Conservation (phyloP, 2,113 vertebrate species). For the Scolopax mira region DNA sequence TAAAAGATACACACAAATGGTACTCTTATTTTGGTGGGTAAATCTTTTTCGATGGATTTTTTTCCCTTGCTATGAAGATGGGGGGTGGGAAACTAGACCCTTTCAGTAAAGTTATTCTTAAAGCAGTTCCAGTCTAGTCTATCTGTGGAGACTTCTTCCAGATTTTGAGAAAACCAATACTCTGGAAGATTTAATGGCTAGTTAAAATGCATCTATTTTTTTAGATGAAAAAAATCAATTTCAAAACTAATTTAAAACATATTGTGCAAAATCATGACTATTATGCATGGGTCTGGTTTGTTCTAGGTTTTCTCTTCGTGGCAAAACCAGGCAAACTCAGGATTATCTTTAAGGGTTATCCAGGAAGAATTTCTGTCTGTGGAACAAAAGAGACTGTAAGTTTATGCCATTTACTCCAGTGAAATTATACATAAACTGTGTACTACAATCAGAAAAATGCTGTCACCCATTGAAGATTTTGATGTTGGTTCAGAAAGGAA, state of each 20-base stretch:
- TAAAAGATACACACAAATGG: neutral
- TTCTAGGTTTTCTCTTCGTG: constrained; percentile 87
- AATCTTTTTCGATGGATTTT: neutral
- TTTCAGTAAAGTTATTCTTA: neutral
- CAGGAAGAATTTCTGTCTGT: constrained; percentile 80
- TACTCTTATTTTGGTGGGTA: neutral
- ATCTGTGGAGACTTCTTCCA: neutral
- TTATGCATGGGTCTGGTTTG: constrained; percentile 3
- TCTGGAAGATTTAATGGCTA: neutral
- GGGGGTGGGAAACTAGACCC: accelerated
- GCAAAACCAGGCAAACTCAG: constrained; percentile 78
- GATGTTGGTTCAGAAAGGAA: neutral
- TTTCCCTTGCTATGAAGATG: neutral
- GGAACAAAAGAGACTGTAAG: constrained; percentile 87
- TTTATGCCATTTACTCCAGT: neutral
- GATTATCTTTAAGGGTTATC: constrained; percentile 78
- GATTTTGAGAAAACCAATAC: neutral
- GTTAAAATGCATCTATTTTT: neutral
- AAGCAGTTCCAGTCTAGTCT: neutral
- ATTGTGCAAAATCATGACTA: neutral
- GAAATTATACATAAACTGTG: neutral
- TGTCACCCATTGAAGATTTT: neutral
- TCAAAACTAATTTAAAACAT: neutral
- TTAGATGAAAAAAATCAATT: neutral
- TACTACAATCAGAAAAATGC: neutral